Base-by-base conservation (phyloP, 2,113 vertebrate species). In the Campylomormyrus tamandua region DNA sequence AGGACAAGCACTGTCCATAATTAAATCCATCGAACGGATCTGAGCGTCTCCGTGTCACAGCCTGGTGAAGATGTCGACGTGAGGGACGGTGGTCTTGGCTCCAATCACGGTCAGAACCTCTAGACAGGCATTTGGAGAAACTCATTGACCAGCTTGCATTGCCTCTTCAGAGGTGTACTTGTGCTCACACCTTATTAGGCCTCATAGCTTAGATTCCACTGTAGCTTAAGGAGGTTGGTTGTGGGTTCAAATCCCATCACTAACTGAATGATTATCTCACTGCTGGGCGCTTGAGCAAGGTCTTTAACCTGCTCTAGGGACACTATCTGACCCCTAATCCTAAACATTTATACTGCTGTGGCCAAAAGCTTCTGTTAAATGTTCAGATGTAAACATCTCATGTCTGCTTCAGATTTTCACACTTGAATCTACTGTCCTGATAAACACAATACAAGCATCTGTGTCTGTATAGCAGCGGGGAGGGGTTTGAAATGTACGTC, bases 1-100 rank as follows among this genome's bases (percentile, higher is more conserved):
- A 80, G 89, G 89, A 87, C 66, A 53, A 52, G 9, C 91, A 85
- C 48, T 58, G 70, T 58, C 77, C 66, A 80, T 70, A n/a, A 87
- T 88, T 88, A 87, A 74, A 56, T 87, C 27, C 77, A 88, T 48
- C 45, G 17, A 80, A 15, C n/a, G 15, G 56, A 48, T 27, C 48
- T 62, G 88, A 84, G 66, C 50, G 88, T 27, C n/a, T 48, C 56
- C 56, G 50, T 49, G 62, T 19, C 46, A 11, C 58, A 35, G 56
- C 62, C 62, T n/a, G 31, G 46, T 74, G 88, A 70, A 83, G 66
- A 53, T 53, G 48, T 70, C 9, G 11, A 13, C 1, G 3, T 15
- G 56, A 42, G 88, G 83, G 42, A 46, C 70, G n/a, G 27, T 21
- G 3, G 8, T 46, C 48, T 48, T 84, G 80, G 39, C 77, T 46